A percentile compares a stretch with the other conserved stretches of the same genome.
phyloP scores from a whole-genome alignment of 2,113 vertebrate species.

The Irena cyanogastra region DNA sequence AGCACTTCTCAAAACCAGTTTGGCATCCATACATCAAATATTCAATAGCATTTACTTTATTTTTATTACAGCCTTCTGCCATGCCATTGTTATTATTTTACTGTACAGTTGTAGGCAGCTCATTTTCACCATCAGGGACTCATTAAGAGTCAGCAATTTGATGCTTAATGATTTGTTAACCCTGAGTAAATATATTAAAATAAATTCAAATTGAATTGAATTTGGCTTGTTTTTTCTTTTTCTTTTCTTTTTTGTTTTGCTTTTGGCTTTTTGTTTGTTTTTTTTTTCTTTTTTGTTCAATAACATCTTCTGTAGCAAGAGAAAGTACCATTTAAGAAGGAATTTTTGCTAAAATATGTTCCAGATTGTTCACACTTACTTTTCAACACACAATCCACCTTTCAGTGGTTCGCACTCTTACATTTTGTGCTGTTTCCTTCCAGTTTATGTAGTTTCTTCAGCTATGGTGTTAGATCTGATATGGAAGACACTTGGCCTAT shows the following conservation, averaged over 20 bases:
- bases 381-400: conserved; percentile 29
- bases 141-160: conserved; percentile 74
- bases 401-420: background rate
- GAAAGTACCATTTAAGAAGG: conserved; percentile 66
- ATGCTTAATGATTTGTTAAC: conserved; percentile 77
- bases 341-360: conserved; percentile 63
- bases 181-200: conserved; percentile 77
- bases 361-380: conserved; percentile 27
- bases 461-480: background rate
- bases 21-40: conserved; percentile 19
- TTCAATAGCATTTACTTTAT: conserved; percentile 49
- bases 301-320: conserved; percentile 53
- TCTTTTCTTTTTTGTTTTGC: background rate
- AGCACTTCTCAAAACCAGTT: background rate
- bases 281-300: background rate
- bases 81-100: conserved; percentile 61
- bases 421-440: background rate
- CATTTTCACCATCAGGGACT: conserved; percentile 63
- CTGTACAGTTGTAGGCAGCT: conserved; percentile 64
- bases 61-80: conserved; percentile 60
- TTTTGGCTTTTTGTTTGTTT: background rate
- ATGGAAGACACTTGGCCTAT: background rate
- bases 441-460: background rate
- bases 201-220: conserved; percentile 70
- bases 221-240: background rate